Evolutionary conservation across 2,797 vertebrate genomes (phyloP), one percentile per base, ranked within the genome.

Genomic region (Aeoliscus strigatus): DNA sequence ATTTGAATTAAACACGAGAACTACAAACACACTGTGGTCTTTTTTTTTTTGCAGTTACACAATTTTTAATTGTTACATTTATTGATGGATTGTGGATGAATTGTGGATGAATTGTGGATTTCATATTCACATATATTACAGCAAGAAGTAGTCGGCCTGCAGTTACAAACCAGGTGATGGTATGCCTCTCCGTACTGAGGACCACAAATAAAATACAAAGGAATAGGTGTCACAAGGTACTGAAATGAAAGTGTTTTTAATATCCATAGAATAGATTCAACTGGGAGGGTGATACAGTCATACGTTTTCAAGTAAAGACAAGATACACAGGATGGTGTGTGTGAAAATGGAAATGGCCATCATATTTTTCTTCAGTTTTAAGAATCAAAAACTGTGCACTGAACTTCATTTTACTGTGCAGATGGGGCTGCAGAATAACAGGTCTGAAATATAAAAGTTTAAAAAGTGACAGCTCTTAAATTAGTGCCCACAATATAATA

Each of bases 1-100:
- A 50, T 70, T 39, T 60, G 37, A 61, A 61, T 65, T 64, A 70
- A 87, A 83, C 73, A 68, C 74, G 84, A 75, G 23, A 66, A 49
- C 28, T 64, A 60, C 55, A 73, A 70, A 62, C 34, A 31, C 32
- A 21, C 18, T 10, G 8, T 13, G 15, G 39, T 52, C 8, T 53
- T 54, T 51, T 9, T 7, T 25, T 8, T 25, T n/a, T n/a, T n/a
- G n/a, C n/a, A n/a, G n/a, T n/a, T 25, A 25, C 6, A 5, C 18
- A 21, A 3, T 6, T 21, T 21, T 21, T 3, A 12, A 2, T 14
- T 32, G 3, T 29, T 27, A 35, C 26, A 18, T 66, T 71, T 68
- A 72, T 50, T 62, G 4, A 56, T 28, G 13, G n/a, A n/a, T n/a
- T n/a, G n/a, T n/a, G n/a, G n/a, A n/a, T n/a, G n/a, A n/a, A n/a